These are phyloP conservation scores for Toxotes lorentzi DNA, from an alignment of 2,797 vertebrate genomes.

Conservation along the genomic window DNA sequence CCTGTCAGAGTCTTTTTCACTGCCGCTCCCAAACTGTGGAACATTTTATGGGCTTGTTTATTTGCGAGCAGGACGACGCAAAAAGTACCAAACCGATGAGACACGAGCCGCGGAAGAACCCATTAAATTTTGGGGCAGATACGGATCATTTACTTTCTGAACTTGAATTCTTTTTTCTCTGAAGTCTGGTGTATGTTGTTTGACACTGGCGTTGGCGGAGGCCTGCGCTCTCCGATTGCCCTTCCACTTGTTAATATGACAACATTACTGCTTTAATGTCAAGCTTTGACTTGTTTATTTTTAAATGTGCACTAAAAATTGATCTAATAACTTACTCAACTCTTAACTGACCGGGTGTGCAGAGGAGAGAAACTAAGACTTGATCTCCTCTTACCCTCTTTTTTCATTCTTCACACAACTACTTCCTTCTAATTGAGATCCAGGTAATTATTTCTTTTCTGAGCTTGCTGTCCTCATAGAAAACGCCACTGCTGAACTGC, in stretches of 20 bases:
- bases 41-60: background rate
- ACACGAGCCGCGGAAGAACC: no score
- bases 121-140: no score
- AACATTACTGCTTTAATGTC: background rate
- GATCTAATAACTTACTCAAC: background rate
- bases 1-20: conserved; percentile 9
- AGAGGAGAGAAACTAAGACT: background rate
- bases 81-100: no score
- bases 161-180: no score
- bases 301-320: background rate
- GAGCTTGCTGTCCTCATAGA: background rate
- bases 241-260: background rate
- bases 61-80: no score
- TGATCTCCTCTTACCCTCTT: background rate
- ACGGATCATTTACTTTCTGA: no score
- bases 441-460: background rate
- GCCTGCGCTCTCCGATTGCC: no score
- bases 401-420: background rate
- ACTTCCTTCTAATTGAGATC: background rate
- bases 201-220: no score
- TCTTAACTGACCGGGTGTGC: background rate
- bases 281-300: background rate
- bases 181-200: no score
- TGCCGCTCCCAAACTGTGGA: background rate
- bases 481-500: background rate